A percentile compares a stretch with the other conserved stretches of the same genome.
phyloP scores from a whole-genome alignment of 1,140 invertebrate genomes.

The Cydia fagiglandana region DNA sequence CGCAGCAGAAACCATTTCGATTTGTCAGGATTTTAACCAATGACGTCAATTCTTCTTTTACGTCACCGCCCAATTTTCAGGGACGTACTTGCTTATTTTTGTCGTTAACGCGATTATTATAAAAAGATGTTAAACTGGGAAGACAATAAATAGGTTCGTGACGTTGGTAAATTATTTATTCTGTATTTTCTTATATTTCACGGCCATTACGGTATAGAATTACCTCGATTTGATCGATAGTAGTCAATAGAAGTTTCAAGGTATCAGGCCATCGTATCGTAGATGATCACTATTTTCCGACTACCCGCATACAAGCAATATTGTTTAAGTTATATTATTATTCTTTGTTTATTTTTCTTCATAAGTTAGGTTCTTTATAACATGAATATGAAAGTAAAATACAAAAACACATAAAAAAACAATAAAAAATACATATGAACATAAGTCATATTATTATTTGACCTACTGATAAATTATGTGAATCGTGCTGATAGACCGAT shows the following conservation, averaged over 20 bases:
- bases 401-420: too few relatives aligned
- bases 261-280: too few relatives aligned
- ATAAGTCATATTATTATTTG: too few relatives aligned
- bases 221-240: background rate
- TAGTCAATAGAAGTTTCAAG: too few relatives aligned
- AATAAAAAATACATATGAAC: too few relatives aligned
- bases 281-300: background rate
- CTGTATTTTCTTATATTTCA: background rate
- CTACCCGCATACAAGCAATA: background rate
- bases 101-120: conserved; percentile 55
- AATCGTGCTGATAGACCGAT: too few relatives aligned
- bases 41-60: conserved; percentile 65
- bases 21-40: conserved; percentile 53
- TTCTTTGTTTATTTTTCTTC: too few relatives aligned
- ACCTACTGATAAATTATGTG: too few relatives aligned
- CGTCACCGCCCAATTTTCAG: conserved; percentile 74
- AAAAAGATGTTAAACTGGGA: conserved; percentile 45
- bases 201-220: background rate
- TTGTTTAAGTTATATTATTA: background rate
- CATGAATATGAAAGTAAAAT: too few relatives aligned
- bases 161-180: conserved; percentile 38
- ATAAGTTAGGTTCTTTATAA: too few relatives aligned
- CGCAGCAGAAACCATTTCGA: conserved; percentile 47
- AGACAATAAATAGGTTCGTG: conserved; percentile 49
- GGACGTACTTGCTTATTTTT: conserved; percentile 72